phyloP scores from a whole-genome alignment of 2,888 invertebrate species.

The Anarsia innoxiella region DNA sequence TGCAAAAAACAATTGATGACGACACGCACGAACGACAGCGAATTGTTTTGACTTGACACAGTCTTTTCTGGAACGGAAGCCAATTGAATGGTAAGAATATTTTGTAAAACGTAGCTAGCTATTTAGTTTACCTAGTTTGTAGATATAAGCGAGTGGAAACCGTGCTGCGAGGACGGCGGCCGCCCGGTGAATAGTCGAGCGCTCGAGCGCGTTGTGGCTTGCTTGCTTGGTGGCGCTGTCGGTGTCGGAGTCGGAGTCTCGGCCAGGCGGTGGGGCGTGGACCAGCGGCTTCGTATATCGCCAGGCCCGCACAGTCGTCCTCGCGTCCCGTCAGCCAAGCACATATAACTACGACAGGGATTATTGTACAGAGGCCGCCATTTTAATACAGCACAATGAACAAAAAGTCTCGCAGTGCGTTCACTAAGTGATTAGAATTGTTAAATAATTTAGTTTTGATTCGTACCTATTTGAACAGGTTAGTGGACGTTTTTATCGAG shows the following conservation, averaged over 20 bases:
- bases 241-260: conserved; percentile 23
- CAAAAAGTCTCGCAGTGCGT: conserved; percentile 19
- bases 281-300: conserved; percentile 34
- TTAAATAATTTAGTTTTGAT: conserved; percentile 18
- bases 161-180: conserved; percentile 5
- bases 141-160: conserved; percentile 20
- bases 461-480: conserved; percentile 40
- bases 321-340: conserved; percentile 37
- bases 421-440: conserved; percentile 14
- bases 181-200: conserved; percentile 10
- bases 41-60: too few relatives aligned
- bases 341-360: conserved; percentile 36
- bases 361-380: conserved; percentile 21
- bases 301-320: conserved; percentile 18
- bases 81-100: too few relatives aligned
- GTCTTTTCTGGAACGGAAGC: too few relatives aligned
- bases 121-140: too few relatives aligned
- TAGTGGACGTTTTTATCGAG: conserved; percentile 38
- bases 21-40: not conserved
- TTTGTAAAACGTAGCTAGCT: too few relatives aligned
- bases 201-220: too few relatives aligned
- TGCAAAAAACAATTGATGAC: conserved; percentile 4
- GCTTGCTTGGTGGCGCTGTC: conserved; percentile 13
- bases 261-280: conserved; percentile 39
- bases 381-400: conserved; percentile 29